Evolutionary conservation across 53 echinoderm and acorn worm species (phyloP), one percentile per base, ranked within the genome.

Genomic region (Echinarachnius parma): DNA sequence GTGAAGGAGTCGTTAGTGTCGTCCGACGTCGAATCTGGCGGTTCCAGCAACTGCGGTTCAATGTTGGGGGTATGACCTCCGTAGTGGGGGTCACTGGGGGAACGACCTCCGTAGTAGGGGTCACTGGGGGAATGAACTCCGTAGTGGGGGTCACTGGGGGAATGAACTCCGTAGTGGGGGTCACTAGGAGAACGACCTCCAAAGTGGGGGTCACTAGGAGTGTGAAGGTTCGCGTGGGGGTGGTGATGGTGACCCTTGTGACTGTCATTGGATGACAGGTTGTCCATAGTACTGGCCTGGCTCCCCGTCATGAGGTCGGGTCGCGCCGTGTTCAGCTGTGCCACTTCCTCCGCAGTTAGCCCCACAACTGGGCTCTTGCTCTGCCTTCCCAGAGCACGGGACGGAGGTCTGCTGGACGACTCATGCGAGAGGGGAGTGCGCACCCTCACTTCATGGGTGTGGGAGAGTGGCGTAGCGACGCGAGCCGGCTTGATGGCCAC

Each of bases 1-100:
- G 95, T 95, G 79, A 95, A 95, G 19, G 95, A 95, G 53, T 84
- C 95, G 28, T 87, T 87, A 20, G 87, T 95, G 65, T 95, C 95
- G 24, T 95, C 95, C 15, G 86, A 82, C 14, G 95, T 79, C 1
- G 88, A 88, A 26, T 88, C 88, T 0, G 90, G 90, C 23, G 95
- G 84, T 67, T 87, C 90, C 27, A 90, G 79, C 16, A 95, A 82
- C 13, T 75, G 86, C 20, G 89, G 59, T 7, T 83, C 80, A 35
- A 61, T 77, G 26, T 62, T 50, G 0, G 74, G 74, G 9, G 74
- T 72, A n/a, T n/a, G n/a, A n/a, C n/a, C n/a, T n/a, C n/a, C n/a
- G n/a, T n/a, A n/a, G 20, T 50, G 52, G 19, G 9, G 13, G 11
- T 56, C 56, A 24, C 36, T 53, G 22, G 32, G 52, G 28, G 22